These are phyloP conservation scores for Drosophila oshimai DNA, from an alignment of 1,140 invertebrate species.

Conservation along the genomic window DNA sequence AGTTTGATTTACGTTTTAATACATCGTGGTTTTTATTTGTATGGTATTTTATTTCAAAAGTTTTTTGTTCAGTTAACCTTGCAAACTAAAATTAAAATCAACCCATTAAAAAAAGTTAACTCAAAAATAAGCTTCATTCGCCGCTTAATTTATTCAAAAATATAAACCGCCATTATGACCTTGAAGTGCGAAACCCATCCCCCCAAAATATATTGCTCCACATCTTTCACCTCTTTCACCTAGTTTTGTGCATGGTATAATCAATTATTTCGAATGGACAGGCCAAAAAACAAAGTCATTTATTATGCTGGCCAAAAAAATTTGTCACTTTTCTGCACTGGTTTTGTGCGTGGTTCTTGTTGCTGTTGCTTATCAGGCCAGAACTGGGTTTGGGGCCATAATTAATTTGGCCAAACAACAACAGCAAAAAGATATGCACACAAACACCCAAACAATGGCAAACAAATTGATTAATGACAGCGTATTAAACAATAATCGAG, in stretches of 20 bases:
- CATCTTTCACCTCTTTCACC: constrained; percentile 15
- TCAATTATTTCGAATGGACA: constrained; percentile 56
- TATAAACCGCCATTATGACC: neutral
- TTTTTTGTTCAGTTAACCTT: too few species aligned
- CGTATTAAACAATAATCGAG: constrained; percentile 81
- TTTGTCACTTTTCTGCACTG: constrained; percentile 76
- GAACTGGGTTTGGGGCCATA: constrained; percentile 59
- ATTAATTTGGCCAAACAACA: constrained; percentile 71
- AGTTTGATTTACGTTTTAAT: too few species aligned
- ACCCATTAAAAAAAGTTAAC: neutral
- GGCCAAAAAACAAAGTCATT: constrained; percentile 71
- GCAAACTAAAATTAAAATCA: too few species aligned
- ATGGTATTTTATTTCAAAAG: too few species aligned
- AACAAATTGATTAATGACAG: constrained; percentile 80
- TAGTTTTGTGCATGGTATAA: constrained; percentile 28
- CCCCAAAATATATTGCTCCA: neutral
- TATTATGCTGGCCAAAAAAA: constrained; percentile 68
- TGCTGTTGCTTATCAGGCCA: constrained; percentile 57
- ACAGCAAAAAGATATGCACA: constrained; percentile 20
- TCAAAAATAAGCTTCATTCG: too few species aligned
- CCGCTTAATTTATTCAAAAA: too few species aligned
- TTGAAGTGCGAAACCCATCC: neutral
- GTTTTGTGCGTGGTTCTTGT: constrained; percentile 35
- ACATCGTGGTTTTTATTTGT: too few species aligned
- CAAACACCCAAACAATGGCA: constrained; percentile 71